Evolutionary conservation across 2,888 invertebrate genomes (phyloP).

Genomic region (Drosophila borealis): DNA sequence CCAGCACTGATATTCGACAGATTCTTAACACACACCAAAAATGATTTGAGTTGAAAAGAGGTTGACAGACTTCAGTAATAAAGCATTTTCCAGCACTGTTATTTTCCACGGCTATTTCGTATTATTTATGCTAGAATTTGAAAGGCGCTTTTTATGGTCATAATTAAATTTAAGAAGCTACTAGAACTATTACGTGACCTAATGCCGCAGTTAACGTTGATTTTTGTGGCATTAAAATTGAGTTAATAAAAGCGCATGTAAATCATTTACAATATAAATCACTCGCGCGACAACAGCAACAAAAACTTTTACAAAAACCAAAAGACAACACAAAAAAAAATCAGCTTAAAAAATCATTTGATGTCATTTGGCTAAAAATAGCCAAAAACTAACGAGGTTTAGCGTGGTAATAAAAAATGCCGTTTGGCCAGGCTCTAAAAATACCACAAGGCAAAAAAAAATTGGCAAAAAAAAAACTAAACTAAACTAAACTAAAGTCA

Average conservation of each 20-base stretch:
- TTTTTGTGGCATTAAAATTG: slow-evolving; percentile 31
- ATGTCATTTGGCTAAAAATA: slow-evolving; percentile 59
- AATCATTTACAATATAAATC: slow-evolving; percentile 49
- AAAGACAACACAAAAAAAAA: slow-evolving; percentile 19
- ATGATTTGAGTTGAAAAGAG: too few relatives aligned
- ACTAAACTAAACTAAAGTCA: not conserved
- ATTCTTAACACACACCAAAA: too few relatives aligned
- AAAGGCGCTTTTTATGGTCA: too few relatives aligned
- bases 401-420: slow-evolving; percentile 24
- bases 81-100: too few relatives aligned
- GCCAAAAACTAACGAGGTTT: slow-evolving; percentile 9
- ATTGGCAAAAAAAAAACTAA: slow-evolving; percentile 1
- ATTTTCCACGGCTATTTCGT: too few relatives aligned
- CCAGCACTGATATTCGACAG: too few relatives aligned
- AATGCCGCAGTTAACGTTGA: not conserved
- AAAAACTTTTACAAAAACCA: slow-evolving; percentile 39
- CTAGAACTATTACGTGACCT: slow-evolving; percentile 10
- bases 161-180: not conserved
- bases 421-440: slow-evolving; percentile 35
- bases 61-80: too few relatives aligned
- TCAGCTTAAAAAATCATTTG: slow-evolving; percentile 34
- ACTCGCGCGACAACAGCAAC: slow-evolving; percentile 13
- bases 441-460: slow-evolving; percentile 15
- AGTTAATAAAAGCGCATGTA: slow-evolving; percentile 43
- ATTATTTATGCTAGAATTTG: too few relatives aligned